A percentile compares a stretch with the other conserved stretches of the same genome.
Evolutionary conservation across 1,140 invertebrate species (phyloP).

Genomic region (Fopius arisanus): DNA sequence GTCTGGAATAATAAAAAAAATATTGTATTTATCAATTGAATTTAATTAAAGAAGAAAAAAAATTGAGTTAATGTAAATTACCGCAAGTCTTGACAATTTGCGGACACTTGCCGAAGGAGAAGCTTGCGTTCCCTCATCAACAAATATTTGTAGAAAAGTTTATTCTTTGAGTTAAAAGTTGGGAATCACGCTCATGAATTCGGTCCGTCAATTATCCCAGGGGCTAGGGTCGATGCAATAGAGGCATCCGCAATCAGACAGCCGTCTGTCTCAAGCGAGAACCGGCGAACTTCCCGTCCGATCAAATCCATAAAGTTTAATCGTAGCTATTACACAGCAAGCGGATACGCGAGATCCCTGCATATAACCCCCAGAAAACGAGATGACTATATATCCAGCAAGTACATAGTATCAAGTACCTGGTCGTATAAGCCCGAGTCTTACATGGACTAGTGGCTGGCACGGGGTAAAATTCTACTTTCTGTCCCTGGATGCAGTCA

Average conservation of each 20-base stretch:
- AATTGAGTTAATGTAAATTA: no score
- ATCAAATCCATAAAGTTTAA: slow-evolving; percentile 49
- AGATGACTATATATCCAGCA: not conserved
- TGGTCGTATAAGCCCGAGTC: not conserved
- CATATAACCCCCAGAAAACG: not conserved
- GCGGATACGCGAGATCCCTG: slow-evolving; percentile 34
- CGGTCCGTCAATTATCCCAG: not conserved
- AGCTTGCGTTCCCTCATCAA: no score
- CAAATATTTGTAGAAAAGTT: not conserved
- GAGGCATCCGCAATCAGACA: slow-evolving; percentile 27
- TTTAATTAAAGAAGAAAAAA: no score
- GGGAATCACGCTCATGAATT: not conserved
- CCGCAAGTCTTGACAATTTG: no score
- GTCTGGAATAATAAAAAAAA: no score
- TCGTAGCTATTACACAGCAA: slow-evolving; percentile 45
- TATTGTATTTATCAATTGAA: no score
- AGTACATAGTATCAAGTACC: not conserved
- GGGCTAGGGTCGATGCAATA: not conserved
- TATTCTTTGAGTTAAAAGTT: not conserved
- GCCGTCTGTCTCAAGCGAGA: slow-evolving; percentile 10
- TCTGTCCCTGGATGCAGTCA: not conserved
- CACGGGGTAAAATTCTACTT: no score
- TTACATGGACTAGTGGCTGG: not conserved
- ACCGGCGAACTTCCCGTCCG: slow-evolving; percentile 7
- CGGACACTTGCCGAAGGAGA: no score